Conservation (phyloP, 2,888 invertebrate genomes). For the Drosophila ezoana region DNA sequence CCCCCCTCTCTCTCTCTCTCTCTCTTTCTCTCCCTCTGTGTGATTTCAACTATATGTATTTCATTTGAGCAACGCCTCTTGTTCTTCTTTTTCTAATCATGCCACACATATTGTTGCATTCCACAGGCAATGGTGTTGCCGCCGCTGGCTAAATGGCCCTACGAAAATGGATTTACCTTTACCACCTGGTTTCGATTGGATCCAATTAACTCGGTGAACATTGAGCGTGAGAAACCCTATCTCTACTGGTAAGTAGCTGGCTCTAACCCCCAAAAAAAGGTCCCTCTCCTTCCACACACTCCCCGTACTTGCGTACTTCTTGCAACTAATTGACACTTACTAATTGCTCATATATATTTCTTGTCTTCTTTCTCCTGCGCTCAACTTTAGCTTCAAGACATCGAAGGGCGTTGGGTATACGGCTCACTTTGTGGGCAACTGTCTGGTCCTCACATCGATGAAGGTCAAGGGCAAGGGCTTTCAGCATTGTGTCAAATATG, state of each 20-base stretch:
- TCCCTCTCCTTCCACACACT: not conserved
- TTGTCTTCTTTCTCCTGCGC: slow-evolving; percentile 17
- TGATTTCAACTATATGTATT: slow-evolving; percentile 28
- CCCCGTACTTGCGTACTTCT: not conserved
- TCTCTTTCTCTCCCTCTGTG: too few species aligned
- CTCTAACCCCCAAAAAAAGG: not conserved
- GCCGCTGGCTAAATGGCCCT: slow-evolving; percentile 98
- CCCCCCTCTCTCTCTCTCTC: not conserved
- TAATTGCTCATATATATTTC: slow-evolving; percentile 25
- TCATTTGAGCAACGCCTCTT: not conserved
- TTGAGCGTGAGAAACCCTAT: slow-evolving; percentile 99
- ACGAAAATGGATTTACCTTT: slow-evolving; percentile 99
- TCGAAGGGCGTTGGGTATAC: slow-evolving; percentile 99
- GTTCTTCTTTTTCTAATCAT: not conserved
- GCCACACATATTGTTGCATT: slow-evolving; percentile 4
- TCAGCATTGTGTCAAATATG: slow-evolving; percentile 99
- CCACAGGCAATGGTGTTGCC: slow-evolving; percentile 97
- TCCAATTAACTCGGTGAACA: slow-evolving; percentile 99
- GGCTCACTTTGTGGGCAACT: slow-evolving; percentile 99
- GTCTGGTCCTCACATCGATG: slow-evolving; percentile 99
- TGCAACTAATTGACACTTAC: slow-evolving; percentile 31
- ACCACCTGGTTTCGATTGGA: slow-evolving; percentile 99
- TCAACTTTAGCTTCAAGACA: slow-evolving; percentile 94
- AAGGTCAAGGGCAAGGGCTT: slow-evolving; percentile 99
- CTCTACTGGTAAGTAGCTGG: slow-evolving; percentile 93